These are phyloP conservation scores for Hozukius guyotensis DNA, from an alignment of 2,797 vertebrate species.

Conservation along the genomic window DNA sequence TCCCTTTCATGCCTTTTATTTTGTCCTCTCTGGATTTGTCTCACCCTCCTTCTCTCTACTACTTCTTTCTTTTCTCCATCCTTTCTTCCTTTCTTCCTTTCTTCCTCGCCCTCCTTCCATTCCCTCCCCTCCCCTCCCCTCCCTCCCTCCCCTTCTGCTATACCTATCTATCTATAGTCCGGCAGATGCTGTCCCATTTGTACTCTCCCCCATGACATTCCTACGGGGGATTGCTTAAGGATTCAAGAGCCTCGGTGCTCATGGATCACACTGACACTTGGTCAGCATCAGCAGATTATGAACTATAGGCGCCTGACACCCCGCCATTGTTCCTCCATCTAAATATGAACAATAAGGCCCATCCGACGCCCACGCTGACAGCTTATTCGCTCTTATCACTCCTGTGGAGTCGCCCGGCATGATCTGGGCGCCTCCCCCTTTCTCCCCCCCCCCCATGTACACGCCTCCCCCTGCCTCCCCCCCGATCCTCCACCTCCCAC, in stretches of 20 bases:
- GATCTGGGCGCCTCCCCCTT: conserved; percentile 63
- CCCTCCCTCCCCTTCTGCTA: conserved; percentile 57
- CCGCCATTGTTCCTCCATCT: conserved; percentile 85
- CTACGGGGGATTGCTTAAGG: conserved; percentile 79
- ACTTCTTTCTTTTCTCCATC: conserved; percentile 17
- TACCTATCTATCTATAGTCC: conserved; percentile 84
- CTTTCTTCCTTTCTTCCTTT: conserved; percentile 36
- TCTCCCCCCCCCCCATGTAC: conserved; percentile 40
- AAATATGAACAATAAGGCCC: conserved; percentile 86
- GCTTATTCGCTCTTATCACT: conserved; percentile 77
- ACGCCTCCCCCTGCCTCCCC: conserved; percentile 27
- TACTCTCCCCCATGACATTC: conserved; percentile 82
- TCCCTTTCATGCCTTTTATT: conserved; percentile 43
- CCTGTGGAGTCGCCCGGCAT: conserved; percentile 68
- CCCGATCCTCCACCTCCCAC: conserved; percentile 4
- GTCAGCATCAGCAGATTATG: conserved; percentile 87
- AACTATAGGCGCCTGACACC: conserved; percentile 83
- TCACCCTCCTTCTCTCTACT: conserved; percentile 13
- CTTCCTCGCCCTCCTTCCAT: conserved; percentile 48
- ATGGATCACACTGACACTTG: conserved; percentile 82
- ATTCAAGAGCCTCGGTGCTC: conserved; percentile 75
- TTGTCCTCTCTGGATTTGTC: conserved; percentile 31
- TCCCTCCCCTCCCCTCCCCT: conserved; percentile 48
- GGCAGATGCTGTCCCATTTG: conserved; percentile 84
- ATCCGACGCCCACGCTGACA: conserved; percentile 74